Conservation (phyloP, 2,888 invertebrate species). For the Synanthedon myopaeformis region DNA sequence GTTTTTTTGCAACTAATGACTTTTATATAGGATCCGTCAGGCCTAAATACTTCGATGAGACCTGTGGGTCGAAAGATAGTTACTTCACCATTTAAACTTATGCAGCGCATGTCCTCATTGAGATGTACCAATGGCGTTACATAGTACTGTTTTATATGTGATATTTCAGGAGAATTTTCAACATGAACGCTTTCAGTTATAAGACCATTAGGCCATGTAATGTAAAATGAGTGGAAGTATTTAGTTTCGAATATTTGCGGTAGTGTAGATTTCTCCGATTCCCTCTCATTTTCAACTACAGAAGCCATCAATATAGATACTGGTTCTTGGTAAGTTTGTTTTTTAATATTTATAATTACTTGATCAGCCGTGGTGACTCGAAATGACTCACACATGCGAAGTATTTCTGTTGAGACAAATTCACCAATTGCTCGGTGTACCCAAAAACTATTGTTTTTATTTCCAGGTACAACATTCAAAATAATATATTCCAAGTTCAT, state of each 20-base stretch:
- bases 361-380: conserved; percentile 43
- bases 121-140: conserved; percentile 13
- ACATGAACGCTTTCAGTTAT: conserved; percentile 49
- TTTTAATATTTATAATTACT: conserved; percentile 43
- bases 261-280: conserved; percentile 8
- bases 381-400: conserved; percentile 42
- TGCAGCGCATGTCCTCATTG: conserved; percentile 48
- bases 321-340: conserved; percentile 27
- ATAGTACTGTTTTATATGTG: conserved; percentile 51
- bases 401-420: conserved; percentile 16
- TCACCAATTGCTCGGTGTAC: conserved; percentile 44
- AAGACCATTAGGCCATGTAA: conserved; percentile 59
- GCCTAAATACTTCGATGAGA: conserved; percentile 36
- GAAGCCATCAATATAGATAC: conserved; percentile 10
- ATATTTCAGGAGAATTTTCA: conserved; percentile 32
- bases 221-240: conserved; percentile 34
- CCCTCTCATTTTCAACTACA: conserved; percentile 13
- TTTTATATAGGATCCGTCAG: conserved; percentile 42
- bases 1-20: conserved; percentile 38
- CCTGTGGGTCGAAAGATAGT: conserved; percentile 41
- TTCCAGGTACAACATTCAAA: conserved; percentile 40
- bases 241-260: conserved; percentile 20
- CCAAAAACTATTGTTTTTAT: conserved; percentile 46
- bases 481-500: conserved; percentile 42
- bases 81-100: conserved; percentile 53